A percentile compares a stretch with the other conserved stretches of the same genome.
Conservation (phyloP, 2,113 vertebrate species). For the Neolamprologus modestus region DNA sequence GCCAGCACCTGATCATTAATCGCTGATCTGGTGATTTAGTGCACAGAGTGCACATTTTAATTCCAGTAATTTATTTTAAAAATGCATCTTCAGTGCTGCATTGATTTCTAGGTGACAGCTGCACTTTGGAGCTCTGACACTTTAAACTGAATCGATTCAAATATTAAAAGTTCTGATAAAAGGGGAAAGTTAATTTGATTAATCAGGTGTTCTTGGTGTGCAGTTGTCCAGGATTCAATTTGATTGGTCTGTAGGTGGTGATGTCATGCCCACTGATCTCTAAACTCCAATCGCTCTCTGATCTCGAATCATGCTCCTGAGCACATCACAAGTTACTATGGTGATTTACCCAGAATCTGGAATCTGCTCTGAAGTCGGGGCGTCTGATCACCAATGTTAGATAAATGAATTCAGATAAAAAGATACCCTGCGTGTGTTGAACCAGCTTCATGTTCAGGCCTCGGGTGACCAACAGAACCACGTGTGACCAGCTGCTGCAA, state of each 20-base stretch:
- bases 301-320: fast-evolving
- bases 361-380: background rate
- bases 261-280: background rate
- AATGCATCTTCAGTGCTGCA: background rate
- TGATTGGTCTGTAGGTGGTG: background rate
- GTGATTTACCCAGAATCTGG: background rate
- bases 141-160: background rate
- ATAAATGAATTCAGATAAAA: background rate
- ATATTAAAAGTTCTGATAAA: background rate
- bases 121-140: background rate
- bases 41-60: fast-evolving
- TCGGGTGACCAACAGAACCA: background rate
- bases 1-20: fast-evolving
- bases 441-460: background rate
- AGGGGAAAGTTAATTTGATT: background rate
- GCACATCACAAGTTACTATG: background rate
- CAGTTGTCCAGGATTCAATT: background rate
- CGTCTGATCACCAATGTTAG: background rate
- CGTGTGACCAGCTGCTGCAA: background rate
- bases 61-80: background rate
- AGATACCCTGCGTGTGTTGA: fast-evolving
- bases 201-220: background rate
- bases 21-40: background rate
- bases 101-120: background rate
- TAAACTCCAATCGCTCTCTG: fast-evolving